phyloP scores from a whole-genome alignment of 2,797 vertebrate species.

The Knipowitschia caucasica region DNA sequence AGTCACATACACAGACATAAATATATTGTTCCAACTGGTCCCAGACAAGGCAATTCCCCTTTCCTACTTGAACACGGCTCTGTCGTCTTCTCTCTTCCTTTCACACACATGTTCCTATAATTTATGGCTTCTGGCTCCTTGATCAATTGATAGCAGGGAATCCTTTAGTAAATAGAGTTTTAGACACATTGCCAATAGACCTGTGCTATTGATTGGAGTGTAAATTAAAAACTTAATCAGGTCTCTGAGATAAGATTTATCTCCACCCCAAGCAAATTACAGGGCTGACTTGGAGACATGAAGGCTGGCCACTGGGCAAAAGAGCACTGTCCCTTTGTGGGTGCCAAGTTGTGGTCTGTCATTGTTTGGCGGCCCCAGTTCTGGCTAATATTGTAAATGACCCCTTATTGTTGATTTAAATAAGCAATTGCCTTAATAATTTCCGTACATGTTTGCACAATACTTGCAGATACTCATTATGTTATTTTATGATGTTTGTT shows the following conservation, averaged over 20 bases:
- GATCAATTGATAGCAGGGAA: conserved; percentile 99
- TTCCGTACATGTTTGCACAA: conserved; percentile 38
- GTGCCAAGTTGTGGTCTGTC: conserved; percentile 48
- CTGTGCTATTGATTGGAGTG: conserved; percentile 98
- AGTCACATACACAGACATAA: conserved; percentile 7
- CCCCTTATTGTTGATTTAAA: neutral
- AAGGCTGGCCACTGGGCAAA: conserved; percentile 58
- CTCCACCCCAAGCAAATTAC: conserved; percentile 80
- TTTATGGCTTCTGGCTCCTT: conserved; percentile 96
- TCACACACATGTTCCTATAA: conserved; percentile 76
- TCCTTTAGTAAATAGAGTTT: conserved; percentile 99
- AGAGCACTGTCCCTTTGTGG: conserved; percentile 53
- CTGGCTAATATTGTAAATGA: conserved; percentile 2
- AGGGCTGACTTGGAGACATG: conserved; percentile 69
- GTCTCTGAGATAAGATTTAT: conserved; percentile 86
- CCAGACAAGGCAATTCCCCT: conserved; percentile 36
- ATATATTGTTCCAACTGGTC: conserved; percentile 43
- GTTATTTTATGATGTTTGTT: conserved; percentile 53
- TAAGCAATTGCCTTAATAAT: conserved; percentile 23
- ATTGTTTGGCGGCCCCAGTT: conserved; percentile 14
- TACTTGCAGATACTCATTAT: conserved; percentile 44
- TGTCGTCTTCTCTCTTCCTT: conserved; percentile 15
- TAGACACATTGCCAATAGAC: conserved; percentile 99
- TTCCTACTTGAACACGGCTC: conserved; percentile 29
- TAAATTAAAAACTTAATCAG: conserved; percentile 99